Base-by-base conservation (phyloP, 1,140 invertebrate genomes). In the Drosophila bipectinata region DNA sequence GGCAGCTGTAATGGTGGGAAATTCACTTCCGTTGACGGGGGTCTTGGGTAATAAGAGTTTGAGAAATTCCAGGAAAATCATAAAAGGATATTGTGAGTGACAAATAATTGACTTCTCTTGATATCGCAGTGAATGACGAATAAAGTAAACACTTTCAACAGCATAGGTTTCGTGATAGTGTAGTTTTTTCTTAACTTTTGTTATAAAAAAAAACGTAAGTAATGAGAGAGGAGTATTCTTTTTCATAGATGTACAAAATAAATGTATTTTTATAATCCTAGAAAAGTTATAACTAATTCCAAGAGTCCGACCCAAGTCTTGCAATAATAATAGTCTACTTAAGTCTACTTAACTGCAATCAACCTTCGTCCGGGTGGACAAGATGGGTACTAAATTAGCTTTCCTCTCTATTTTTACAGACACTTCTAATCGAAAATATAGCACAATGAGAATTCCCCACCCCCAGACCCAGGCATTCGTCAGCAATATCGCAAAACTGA, bases 401-500 rank as follows among this genome's bases (percentile, higher is more conserved):
- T 28, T 7, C 6, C 26, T 37, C 12, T 37, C 34, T 14, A 44
- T 7, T 44, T 44, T 6, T 44, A 44, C 7, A 44, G 6, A 44
- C 15, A 44, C 5, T n/a, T 14, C 14, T 37, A 44, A 15, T 47
- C 41, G 14, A 45, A 41, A 41, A 18, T 12, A 7, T 44, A 15
- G 14, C 41, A 26, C 4, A 47, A 54, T 12, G 0, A 56, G 51
- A 60, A 57, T 48, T 39, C 37, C 64, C 56, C n/a, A 28, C 37
- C n/a, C 62, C 14, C 34, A 59, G 4, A 51, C 47, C 30, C 14
- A 32, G 32, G 10, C 30, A 78, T 77, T 72, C 76, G 67, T 79
- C 73, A 84, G 80, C 76, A 78, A 84, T 84, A 89, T 89, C 83
- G 83, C 83, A 59, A 76, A 88, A 72, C 79, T 89, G 84, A 89